Base-by-base conservation (phyloP, 92 coral and sea anemone genomes). In the Zoanthus sansibaricus region DNA sequence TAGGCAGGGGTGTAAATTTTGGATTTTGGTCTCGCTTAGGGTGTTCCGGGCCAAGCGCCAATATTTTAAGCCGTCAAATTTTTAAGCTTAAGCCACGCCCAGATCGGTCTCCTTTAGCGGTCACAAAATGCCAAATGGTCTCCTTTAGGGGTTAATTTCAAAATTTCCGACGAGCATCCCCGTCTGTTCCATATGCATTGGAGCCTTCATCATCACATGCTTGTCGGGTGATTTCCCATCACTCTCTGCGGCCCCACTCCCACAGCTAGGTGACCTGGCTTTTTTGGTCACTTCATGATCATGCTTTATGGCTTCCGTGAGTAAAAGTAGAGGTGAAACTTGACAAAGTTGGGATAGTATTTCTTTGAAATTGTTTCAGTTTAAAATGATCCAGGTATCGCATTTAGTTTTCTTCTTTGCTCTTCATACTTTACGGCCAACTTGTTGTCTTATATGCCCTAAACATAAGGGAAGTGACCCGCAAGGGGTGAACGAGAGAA, bases 171-270 rank as follows among this genome's bases (percentile, higher is more conserved):
- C n/a, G n/a, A n/a, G n/a, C n/a, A n/a, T n/a, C n/a, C n/a, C n/a
- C n/a, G n/a, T n/a, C n/a, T n/a, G n/a, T n/a, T n/a, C n/a, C n/a
- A n/a, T n/a, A n/a, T n/a, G n/a, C n/a, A n/a, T n/a, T n/a, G n/a
- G n/a, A n/a, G 42, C 42, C 42, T 37, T 37, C 42, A 37, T 37
- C 42, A 37, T 37, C 42, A 37, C 69, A 62, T 62, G 69, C 10
- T 62, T 62, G 30, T 62, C 69, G 69, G 69, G 9, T 62, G 69
- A 62, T 62, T 16, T n/a, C 69, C 69, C 69, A 62, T 62, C 30
- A 62, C 25, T 17, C 69, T 62, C 30, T 62, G 69, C 69, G 69
- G 69, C 32, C 69, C 7, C 55, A 11, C 7, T 3, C 7, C 9
- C 9, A 17, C 4, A 62, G 25, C 69, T 62, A 18, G 69, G 69